Conservation (phyloP, 2,113 vertebrate genomes). For the Anguilla japonica region DNA sequence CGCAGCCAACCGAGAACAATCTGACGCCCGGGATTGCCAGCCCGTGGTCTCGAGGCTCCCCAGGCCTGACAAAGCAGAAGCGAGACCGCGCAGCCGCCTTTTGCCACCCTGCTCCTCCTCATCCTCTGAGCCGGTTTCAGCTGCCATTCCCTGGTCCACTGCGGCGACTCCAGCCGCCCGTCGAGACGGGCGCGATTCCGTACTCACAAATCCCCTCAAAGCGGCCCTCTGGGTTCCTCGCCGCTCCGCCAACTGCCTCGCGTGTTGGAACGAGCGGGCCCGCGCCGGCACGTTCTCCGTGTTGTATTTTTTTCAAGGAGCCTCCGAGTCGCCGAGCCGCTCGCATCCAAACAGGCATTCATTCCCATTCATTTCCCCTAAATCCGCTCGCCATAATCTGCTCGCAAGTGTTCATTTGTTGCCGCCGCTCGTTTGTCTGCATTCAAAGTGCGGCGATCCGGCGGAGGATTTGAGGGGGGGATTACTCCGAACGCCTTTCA, state of each 20-base stretch:
- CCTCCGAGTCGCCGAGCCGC: background rate
- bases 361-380: conserved; percentile 7
- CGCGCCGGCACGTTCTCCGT: background rate
- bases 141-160: background rate
- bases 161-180: background rate
- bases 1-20: no score
- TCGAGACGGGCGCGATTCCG: conserved; percentile 37
- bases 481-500: conserved; percentile 45
- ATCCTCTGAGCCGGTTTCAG: background rate
- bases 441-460: conserved; percentile 37
- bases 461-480: conserved; percentile 37
- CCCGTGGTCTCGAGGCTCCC: background rate
- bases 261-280: conserved; percentile 3
- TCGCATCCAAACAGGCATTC: background rate
- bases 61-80: background rate
- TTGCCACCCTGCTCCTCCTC: background rate
- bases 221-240: conserved; percentile 28
- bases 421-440: conserved; percentile 39
- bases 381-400: conserved; percentile 31
- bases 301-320: background rate
- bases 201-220: conserved; percentile 40
- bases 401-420: conserved; percentile 19
- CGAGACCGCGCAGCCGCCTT: background rate
- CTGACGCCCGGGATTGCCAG: background rate
- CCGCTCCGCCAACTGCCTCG: conserved; percentile 3